Conservation (phyloP, 2,113 vertebrate genomes). For the Lethenteron camtschaticum region DNA sequence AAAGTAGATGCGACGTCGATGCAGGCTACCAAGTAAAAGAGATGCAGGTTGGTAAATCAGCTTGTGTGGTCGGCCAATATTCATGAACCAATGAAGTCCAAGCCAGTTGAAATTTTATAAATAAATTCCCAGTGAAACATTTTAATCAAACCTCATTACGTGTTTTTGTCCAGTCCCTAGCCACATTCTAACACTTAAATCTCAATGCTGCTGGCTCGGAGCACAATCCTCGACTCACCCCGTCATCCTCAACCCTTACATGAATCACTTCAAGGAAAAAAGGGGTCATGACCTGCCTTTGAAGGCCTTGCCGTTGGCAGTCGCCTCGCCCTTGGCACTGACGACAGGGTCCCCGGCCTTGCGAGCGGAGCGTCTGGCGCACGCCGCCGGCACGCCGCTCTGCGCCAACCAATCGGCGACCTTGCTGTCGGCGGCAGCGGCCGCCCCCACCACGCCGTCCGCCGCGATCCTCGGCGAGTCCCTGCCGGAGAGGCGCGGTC, state of each 20-base stretch:
- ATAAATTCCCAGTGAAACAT: conserved; percentile 14
- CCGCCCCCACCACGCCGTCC: conserved; percentile 68
- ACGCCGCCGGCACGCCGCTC: conserved; percentile 42
- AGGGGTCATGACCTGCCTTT: conserved; percentile 40
- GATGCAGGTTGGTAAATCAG: conserved; percentile 2
- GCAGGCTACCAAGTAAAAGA: conserved; percentile 9
- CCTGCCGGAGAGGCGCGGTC: conserved; percentile 19
- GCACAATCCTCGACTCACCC: not conserved
- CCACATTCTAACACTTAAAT: not conserved
- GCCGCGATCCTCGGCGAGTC: conserved; percentile 41
- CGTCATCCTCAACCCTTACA: not conserved
- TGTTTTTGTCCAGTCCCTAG: not conserved
- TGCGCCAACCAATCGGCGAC: conserved; percentile 96
- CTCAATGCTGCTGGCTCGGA: conserved; percentile 9
- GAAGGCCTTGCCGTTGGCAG: conserved; percentile 64
- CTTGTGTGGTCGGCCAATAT: no score
- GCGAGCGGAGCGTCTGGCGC: not conserved
- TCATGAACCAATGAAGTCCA: no score
- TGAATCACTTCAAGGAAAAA: not conserved
- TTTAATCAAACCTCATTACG: conserved; percentile 20
- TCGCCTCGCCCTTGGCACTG: conserved; percentile 38
- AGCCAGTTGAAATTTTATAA: no score
- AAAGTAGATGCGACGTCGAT: conserved; percentile 12
- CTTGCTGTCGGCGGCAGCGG: conserved; percentile 96
- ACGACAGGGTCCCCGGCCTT: no score